Conservation (phyloP, 2,113 vertebrate genomes). For the Callaeas wilsoni region DNA sequence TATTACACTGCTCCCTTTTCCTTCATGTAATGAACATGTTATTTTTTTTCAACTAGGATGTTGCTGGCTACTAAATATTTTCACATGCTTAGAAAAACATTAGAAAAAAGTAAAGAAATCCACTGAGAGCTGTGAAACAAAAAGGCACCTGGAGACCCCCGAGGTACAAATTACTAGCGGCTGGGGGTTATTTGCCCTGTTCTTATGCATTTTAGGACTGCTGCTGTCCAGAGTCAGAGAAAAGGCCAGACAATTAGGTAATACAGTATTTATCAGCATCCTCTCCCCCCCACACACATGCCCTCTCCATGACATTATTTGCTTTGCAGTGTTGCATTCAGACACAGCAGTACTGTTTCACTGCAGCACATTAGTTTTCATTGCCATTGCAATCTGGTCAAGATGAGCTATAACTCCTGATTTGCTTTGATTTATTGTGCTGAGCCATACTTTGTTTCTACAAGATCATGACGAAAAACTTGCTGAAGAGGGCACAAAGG, state of each 20-base stretch:
- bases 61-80: background rate
- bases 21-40: fast-evolving
- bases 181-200: background rate
- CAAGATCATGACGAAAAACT: background rate
- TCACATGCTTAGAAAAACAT: background rate
- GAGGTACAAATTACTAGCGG: background rate
- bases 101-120: background rate
- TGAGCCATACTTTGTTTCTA: background rate
- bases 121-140: background rate
- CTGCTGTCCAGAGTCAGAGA: background rate
- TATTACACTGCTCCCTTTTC: background rate
- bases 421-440: background rate
- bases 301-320: background rate
- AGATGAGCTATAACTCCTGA: background rate
- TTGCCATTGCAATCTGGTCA: fast-evolving
- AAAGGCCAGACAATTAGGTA: background rate
- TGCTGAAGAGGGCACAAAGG: background rate
- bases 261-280: background rate
- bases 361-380: background rate
- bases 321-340: background rate
- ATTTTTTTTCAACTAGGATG: background rate
- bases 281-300: too few relatives aligned
- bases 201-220: background rate
- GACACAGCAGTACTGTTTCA: background rate
- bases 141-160: background rate